Percentiles rank a stretch among this genome's conserved stretches.
These are phyloP conservation scores for Pantala flavescens DNA, from an alignment of 1,140 invertebrate genomes.

Conservation along the genomic window DNA sequence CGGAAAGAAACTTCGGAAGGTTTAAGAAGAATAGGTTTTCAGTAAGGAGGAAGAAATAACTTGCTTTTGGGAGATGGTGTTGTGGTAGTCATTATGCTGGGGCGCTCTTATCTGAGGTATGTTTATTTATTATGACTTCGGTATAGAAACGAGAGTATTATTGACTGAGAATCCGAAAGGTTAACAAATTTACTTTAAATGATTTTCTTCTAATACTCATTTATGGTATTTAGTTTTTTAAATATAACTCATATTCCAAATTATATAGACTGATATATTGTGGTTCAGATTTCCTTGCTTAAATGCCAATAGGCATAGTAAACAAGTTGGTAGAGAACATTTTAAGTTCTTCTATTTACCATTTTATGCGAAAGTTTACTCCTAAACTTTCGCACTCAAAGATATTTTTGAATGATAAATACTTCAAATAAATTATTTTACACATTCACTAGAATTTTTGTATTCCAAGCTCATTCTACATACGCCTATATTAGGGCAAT, in stretches of 20 bases:
- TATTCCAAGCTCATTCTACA: too few species aligned
- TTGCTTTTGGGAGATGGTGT: neutral
- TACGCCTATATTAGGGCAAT: too few species aligned
- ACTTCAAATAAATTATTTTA: too few species aligned
- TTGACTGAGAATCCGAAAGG: neutral
- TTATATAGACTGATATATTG: neutral
- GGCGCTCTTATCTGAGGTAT: neutral
- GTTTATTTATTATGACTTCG: neutral
- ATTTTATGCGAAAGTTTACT: too few species aligned
- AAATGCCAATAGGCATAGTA: too few species aligned
- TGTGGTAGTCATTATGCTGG: neutral
- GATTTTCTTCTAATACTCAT: neutral
- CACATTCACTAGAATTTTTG: too few species aligned
- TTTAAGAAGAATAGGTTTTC: neutral
- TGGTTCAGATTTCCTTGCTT: neutral
- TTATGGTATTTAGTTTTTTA: neutral
- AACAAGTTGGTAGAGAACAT: too few species aligned
- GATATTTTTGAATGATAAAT: too few species aligned
- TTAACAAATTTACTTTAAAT: neutral
- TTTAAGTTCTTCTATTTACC: too few species aligned
- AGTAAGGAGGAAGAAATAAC: neutral
- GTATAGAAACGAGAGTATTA: neutral
- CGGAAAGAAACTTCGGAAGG: neutral
- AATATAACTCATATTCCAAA: neutral
- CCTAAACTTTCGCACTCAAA: too few species aligned